A percentile compares a stretch with the other conserved stretches of the same genome.
phyloP scores from a whole-genome alignment of 2,888 invertebrate genomes.

The Ethmia dodecea region DNA sequence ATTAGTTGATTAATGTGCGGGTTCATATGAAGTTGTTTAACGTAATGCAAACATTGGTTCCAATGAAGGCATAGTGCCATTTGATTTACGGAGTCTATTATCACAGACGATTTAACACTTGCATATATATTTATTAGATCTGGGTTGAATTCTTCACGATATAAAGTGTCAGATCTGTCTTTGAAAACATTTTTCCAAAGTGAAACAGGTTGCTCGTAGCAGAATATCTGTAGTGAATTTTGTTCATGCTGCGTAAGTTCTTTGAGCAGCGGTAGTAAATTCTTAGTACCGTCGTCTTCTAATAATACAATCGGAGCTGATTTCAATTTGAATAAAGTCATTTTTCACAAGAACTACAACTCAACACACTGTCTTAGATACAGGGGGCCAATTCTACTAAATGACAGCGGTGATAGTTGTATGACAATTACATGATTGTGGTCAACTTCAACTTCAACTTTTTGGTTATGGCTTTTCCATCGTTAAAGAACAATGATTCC shows the following conservation, averaged over 20 bases:
- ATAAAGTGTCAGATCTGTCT: slow-evolving; percentile 29
- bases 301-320: slow-evolving; percentile 49
- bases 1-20: slow-evolving; percentile 45
- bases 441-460: too few species aligned
- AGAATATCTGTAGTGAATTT: slow-evolving; percentile 37
- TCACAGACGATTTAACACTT: slow-evolving; percentile 35
- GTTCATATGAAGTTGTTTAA: slow-evolving; percentile 34
- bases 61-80: slow-evolving; percentile 56
- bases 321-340: slow-evolving; percentile 54
- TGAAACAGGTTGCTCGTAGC: slow-evolving; percentile 49
- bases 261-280: slow-evolving; percentile 46
- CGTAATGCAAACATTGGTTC: slow-evolving; percentile 41
- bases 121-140: slow-evolving; percentile 28
- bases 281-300: slow-evolving; percentile 55
- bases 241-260: slow-evolving; percentile 39
- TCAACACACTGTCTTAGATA: too few species aligned
- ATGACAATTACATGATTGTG: too few species aligned
- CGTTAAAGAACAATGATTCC: too few species aligned
- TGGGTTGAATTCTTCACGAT: slow-evolving; percentile 33
- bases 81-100: slow-evolving; percentile 66
- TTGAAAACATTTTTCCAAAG: slow-evolving; percentile 49
- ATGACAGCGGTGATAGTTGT: too few species aligned
- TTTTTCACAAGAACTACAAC: too few species aligned
- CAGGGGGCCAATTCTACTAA: too few species aligned
- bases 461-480: too few species aligned